Percentiles rank a stretch among this genome's conserved stretches.
phyloP scores from a whole-genome alignment of 2,888 invertebrate genomes.

The Oscheius onirici region DNA sequence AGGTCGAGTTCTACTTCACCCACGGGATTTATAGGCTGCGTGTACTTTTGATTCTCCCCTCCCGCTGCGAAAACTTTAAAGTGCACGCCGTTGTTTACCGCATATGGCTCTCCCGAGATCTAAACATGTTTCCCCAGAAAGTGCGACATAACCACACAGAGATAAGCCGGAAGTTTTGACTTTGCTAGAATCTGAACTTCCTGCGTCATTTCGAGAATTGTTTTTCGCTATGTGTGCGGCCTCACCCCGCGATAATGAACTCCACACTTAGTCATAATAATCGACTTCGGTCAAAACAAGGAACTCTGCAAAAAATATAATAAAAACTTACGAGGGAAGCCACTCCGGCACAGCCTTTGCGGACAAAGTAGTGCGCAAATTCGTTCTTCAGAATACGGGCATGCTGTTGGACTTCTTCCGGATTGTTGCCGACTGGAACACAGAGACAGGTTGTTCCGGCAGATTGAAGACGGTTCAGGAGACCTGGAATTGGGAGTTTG shows the following conservation, averaged over 20 bases:
- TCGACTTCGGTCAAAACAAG: too few species aligned
- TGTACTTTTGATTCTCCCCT: not conserved
- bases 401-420: conserved; percentile 23
- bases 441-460: conserved; percentile 29
- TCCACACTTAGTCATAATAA: too few species aligned
- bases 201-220: too few species aligned
- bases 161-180: too few species aligned
- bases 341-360: conserved; percentile 27
- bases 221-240: too few species aligned
- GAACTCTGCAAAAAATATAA: too few species aligned
- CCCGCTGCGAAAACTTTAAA: not conserved
- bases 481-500: conserved; percentile 10
- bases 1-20: not conserved
- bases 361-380: conserved; percentile 24
- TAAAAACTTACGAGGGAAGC: not conserved
- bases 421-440: conserved; percentile 17
- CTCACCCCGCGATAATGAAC: too few species aligned
- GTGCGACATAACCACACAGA: too few species aligned
- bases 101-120: too few species aligned
- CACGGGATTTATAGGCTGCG: not conserved
- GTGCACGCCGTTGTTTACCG: too few species aligned
- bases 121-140: too few species aligned
- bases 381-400: conserved; percentile 9
- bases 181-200: too few species aligned
- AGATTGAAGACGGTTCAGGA: conserved; percentile 5